phyloP scores from a whole-genome alignment of 1,140 invertebrate species.

The Telenomus remus region DNA sequence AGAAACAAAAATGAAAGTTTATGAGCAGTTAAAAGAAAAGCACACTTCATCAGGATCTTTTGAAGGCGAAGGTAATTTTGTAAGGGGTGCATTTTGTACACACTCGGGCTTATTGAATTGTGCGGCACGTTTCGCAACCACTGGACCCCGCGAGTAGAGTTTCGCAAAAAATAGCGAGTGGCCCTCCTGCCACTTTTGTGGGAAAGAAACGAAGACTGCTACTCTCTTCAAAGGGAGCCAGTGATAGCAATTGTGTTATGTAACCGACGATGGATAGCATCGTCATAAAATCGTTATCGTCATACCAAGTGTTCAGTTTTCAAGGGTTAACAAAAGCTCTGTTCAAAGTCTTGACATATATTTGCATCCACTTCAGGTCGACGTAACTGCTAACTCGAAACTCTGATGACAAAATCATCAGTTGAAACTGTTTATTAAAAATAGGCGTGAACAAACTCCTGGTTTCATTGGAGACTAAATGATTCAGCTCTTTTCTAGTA shows the following conservation, averaged over 20 bases:
- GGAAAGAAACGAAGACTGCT: constrained; percentile 23
- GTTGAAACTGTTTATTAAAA: no score
- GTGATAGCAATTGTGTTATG: constrained; percentile 36
- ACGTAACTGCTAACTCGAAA: background rate
- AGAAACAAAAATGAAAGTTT: no score
- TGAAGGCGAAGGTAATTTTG: background rate
- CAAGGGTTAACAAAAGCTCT: constrained; percentile 10
- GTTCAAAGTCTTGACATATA: background rate
- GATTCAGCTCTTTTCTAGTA: no score
- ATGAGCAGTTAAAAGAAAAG: no score
- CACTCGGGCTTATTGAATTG: constrained; percentile 21
- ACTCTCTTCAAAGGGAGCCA: constrained; percentile 11
- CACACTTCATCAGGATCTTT: background rate
- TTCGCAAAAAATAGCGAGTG: constrained; percentile 14
- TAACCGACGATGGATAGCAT: constrained; percentile 34
- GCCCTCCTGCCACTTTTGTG: constrained; percentile 24
- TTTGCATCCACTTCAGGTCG: background rate
- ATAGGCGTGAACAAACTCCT: no score
- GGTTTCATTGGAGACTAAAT: no score
- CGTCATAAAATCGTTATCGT: constrained; percentile 34
- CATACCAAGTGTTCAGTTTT: constrained; percentile 16
- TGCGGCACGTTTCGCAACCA: constrained; percentile 33
- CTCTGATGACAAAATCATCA: no score
- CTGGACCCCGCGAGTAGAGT: constrained; percentile 12
- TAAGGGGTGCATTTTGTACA: constrained; percentile 11